Evolutionary conservation across 2,797 vertebrate species (phyloP), one percentile per base, ranked within the genome.

Genomic region (Myotis vivesi): DNA sequence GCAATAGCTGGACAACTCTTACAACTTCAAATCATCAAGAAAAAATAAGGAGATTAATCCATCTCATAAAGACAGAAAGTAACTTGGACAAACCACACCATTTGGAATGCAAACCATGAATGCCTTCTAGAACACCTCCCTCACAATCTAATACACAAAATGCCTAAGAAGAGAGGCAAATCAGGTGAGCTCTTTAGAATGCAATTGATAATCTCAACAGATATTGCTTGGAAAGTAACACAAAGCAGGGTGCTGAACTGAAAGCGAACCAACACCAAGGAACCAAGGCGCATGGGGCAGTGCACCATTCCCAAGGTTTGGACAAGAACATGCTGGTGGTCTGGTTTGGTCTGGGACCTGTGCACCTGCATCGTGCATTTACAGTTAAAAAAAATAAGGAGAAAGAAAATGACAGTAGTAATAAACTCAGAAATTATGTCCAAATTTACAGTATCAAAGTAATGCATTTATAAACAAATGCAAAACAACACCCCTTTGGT

Each of bases 1-100:
- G 98, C 98, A 98, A 99, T 98, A 98, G 98, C 98, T 98, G 98
- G 98, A 99, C 98, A 98, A 98, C 95, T 98, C 97, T 98, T 98
- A 98, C 98, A 98, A 98, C 97, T 98, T 98, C 97, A 98, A 98
- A 98, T 98, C 97, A 98, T 98, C 97, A 97, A 98, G 97, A 92
- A 98, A 98, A 91, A 80, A 98, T 91, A 98, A 97, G 93, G 97
- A 98, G 97, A 98, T 97, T 95, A 96, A 96, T 97, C 96, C 96
- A 98, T 97, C 97, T 98, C 96, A 92, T 98, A 98, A 98, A 98
- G 98, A 98, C 97, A 98, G 97, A 98, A 98, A 98, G 97, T 97
- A 97, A 97, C 97, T 90, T 97, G 97, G 97, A 98, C 98, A 98
- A 98, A 98, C 93, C 97, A 98, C 98, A 95, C 96, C 97, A 96